phyloP scores from a whole-genome alignment of 2,113 vertebrate species.

The Diadophis punctatus region DNA sequence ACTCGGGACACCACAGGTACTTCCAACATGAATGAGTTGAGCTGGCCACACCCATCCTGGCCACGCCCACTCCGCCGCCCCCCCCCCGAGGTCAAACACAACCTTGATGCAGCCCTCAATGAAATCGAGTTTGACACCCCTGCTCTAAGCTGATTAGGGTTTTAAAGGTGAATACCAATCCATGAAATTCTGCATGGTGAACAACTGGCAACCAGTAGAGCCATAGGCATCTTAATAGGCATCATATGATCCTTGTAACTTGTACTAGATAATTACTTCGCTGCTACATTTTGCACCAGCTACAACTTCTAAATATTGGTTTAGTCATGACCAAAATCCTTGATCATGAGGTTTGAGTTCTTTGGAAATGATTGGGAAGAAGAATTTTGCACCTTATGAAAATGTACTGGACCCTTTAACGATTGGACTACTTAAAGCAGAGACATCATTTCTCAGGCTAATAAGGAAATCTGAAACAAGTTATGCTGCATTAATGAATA shows the following conservation, averaged over 20 bases:
- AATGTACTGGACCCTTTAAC: background rate
- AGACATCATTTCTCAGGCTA: background rate
- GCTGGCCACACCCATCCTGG: too few species aligned
- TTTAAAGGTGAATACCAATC: background rate
- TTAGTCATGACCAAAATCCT: too few species aligned
- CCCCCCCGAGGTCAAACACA: too few species aligned
- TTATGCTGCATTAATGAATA: background rate
- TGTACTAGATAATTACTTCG: background rate
- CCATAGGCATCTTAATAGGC: background rate
- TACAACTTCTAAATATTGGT: background rate
- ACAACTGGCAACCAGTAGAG: background rate
- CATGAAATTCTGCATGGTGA: background rate
- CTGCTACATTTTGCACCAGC: background rate
- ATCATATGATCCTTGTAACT: background rate
- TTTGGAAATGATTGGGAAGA: background rate
- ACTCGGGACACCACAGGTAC: too few species aligned
- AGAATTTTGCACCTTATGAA: background rate
- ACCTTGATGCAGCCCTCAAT: too few species aligned
- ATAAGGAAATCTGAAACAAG: background rate
- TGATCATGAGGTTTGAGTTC: background rate
- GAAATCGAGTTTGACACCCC: too few species aligned
- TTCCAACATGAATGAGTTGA: too few species aligned
- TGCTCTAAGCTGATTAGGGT: background rate
- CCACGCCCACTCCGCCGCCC: too few species aligned
- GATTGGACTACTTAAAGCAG: background rate